These are phyloP conservation scores for Dysmachus trigonus DNA, from an alignment of 2,888 invertebrate genomes.

Conservation along the genomic window DNA sequence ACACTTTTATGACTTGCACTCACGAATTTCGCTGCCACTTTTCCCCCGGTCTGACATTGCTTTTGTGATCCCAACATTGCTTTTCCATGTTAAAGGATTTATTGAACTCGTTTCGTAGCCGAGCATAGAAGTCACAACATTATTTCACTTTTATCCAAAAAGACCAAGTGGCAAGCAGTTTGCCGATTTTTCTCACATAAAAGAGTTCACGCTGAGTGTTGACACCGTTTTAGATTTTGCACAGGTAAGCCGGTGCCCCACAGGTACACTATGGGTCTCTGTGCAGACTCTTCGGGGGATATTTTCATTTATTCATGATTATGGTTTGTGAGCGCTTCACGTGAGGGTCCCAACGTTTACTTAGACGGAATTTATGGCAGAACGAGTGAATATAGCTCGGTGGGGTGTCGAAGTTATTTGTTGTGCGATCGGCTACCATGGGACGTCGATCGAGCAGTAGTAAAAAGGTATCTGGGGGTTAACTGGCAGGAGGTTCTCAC, in stretches of 20 bases:
- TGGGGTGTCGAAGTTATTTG: not conserved
- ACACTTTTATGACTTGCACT: conserved; percentile 39
- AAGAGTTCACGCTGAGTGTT: conserved; percentile 16
- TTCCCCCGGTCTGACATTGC: conserved; percentile 2
- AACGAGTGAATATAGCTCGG: not conserved
- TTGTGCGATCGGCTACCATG: not conserved
- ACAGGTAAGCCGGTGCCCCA: not conserved
- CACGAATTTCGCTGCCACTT: conserved; percentile 41
- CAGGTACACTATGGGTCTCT: not conserved
- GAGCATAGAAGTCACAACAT: not conserved
- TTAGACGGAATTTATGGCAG: not conserved
- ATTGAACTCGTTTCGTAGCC: not conserved
- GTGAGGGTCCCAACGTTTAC: not conserved
- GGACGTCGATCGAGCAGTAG: not conserved
- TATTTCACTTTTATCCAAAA: conserved; percentile 21
- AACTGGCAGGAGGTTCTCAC: not conserved
- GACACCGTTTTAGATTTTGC: conserved; percentile 29
- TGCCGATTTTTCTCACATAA: conserved; percentile 4
- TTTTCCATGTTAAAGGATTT: conserved; percentile 1
- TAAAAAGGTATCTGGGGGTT: not conserved
- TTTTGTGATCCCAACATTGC: not conserved
- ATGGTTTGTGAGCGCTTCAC: not conserved
- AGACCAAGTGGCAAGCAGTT: not conserved
- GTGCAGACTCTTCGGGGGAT: not conserved
- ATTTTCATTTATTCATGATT: not conserved